These are phyloP conservation scores for Phortica okadai DNA, from an alignment of 2,888 invertebrate genomes.

Conservation along the genomic window DNA sequence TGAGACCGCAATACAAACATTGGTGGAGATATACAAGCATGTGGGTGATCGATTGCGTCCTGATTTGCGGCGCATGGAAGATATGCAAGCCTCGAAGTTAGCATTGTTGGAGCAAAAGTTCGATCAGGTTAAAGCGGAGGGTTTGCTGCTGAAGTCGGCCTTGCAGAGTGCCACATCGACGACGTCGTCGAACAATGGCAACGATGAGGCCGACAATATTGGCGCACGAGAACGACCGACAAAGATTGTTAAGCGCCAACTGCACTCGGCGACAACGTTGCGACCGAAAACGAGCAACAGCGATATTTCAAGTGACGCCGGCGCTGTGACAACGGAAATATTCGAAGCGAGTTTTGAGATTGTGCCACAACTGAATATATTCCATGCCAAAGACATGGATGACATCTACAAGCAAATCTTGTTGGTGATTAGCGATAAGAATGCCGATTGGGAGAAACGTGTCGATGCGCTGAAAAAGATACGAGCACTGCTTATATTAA, in stretches of 20 bases:
- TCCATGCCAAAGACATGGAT: conserved; percentile 88
- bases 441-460: conserved; percentile 95
- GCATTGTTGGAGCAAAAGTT: conserved; percentile 87
- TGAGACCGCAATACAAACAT: conserved; percentile 89
- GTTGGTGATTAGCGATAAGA: conserved; percentile 86
- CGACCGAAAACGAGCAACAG: conserved; percentile 66
- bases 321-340: conserved; percentile 91
- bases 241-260: conserved; percentile 76
- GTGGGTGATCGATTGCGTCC: conserved; percentile 89
- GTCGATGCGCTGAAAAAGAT: conserved; percentile 92
- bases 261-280: conserved; percentile 70
- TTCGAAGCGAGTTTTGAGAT: conserved; percentile 92
- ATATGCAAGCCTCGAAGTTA: conserved; percentile 85
- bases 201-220: conserved; percentile 78
- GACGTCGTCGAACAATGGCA: conserved; percentile 50
- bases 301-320: conserved; percentile 80
- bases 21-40: conserved; percentile 94
- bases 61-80: conserved; percentile 88
- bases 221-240: conserved; percentile 74
- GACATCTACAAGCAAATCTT: conserved; percentile 87
- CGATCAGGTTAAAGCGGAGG: conserved; percentile 89
- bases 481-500: conserved; percentile 88
- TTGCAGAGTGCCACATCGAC: conserved; percentile 51
- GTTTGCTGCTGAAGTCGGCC: conserved; percentile 87
- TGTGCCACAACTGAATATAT: conserved; percentile 88